A percentile compares a stretch with the other conserved stretches of the same genome.
Evolutionary conservation across 2,888 invertebrate species (phyloP).

Genomic region (Lasioglossum marginatum): DNA sequence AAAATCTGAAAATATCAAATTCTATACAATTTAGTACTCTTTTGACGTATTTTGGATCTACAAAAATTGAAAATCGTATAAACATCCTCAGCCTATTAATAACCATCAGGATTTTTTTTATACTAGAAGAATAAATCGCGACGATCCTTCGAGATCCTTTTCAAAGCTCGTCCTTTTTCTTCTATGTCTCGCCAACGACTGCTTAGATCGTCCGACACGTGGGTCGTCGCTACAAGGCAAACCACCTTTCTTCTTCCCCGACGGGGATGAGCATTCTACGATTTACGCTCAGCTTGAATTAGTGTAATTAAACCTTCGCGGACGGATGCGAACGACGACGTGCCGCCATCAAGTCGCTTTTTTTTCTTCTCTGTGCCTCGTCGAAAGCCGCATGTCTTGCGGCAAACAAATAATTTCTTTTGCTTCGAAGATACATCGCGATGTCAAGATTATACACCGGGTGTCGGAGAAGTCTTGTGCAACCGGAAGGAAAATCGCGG

Average conservation of each 20-base stretch:
- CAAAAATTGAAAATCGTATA: not conserved
- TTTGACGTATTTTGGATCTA: too few species aligned
- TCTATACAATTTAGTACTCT: too few species aligned
- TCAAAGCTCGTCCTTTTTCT: not conserved
- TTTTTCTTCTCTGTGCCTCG: not conserved
- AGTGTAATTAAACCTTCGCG: constrained; percentile 44
- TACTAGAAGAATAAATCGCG: too few species aligned
- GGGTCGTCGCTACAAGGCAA: constrained; percentile 49
- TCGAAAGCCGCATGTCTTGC: not conserved
- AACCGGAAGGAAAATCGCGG: not conserved
- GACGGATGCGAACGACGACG: not conserved
- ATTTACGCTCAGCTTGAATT: constrained; percentile 29
- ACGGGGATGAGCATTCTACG: constrained; percentile 38
- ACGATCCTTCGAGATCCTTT: not conserved
- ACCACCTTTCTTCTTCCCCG: constrained; percentile 49
- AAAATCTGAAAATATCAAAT: too few species aligned
- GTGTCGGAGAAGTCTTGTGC: not conserved
- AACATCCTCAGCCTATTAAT: not conserved
- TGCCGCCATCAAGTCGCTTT: not conserved
- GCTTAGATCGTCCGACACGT: constrained; percentile 28
- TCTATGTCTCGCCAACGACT: not conserved
- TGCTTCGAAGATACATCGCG: not conserved
- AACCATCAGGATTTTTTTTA: not conserved
- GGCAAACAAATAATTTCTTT: not conserved
- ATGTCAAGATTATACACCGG: not conserved